Evolutionary conservation across 2,113 vertebrate species (phyloP).

Genomic region (Laterallus jamaicensis): DNA sequence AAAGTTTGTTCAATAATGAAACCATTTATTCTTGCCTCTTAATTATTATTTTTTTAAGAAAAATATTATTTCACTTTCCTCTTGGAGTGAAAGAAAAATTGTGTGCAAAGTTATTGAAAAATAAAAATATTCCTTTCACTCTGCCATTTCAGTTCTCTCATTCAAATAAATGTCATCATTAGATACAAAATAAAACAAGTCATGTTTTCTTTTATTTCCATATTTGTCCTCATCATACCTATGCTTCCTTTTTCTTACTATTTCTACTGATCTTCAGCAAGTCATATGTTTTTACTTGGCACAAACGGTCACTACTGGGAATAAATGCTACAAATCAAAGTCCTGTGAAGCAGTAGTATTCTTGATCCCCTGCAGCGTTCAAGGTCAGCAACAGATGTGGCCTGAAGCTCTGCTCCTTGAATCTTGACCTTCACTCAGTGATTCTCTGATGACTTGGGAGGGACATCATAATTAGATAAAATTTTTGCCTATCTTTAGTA

Average conservation of each 20-base stretch:
- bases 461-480: conserved; percentile 51
- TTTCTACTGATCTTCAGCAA: not conserved
- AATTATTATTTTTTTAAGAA: not conserved
- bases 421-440: conserved; percentile 56
- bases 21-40: conserved; percentile 1
- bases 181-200: not conserved
- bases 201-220: not conserved
- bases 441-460: conserved; percentile 43
- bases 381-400: conserved; percentile 46
- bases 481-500: conserved; percentile 38
- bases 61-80: not conserved
- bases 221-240: not conserved
- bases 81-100: not conserved
- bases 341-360: not conserved
- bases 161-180: not conserved
- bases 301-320: not conserved
- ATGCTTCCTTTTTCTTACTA: not conserved
- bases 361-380: not conserved
- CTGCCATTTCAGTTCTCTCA: not conserved
- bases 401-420: conserved; percentile 24
- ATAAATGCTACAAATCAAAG: conserved; percentile 54
- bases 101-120: not conserved
- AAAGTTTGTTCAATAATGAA: conserved; percentile 13
- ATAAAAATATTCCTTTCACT: not conserved
- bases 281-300: not conserved